phyloP scores from a whole-genome alignment of 2,797 vertebrate species.

The Danio jaintianensis region DNA sequence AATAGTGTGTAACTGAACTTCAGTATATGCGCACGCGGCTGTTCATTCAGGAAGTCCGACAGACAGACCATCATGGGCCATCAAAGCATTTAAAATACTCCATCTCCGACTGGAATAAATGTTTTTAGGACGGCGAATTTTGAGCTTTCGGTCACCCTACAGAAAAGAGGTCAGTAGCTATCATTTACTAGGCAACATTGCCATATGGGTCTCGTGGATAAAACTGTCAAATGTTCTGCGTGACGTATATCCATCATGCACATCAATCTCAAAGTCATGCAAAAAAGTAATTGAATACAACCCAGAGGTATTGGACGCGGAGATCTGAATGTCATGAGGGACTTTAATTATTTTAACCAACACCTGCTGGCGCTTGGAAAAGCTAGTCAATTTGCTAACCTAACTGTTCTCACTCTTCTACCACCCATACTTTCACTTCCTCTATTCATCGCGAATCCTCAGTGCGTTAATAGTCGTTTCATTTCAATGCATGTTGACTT shows the following conservation, averaged over 20 bases:
- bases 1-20: background rate
- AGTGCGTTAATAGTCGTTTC: background rate
- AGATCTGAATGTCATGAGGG: background rate
- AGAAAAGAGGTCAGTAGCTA: constrained; percentile 38
- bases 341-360: background rate
- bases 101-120: background rate
- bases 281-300: background rate
- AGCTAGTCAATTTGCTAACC: constrained; percentile 11
- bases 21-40: constrained; percentile 25
- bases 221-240: background rate
- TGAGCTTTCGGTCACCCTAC: constrained; percentile 13
- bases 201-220: background rate
- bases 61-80: constrained; percentile 35
- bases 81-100: background rate
- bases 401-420: constrained; percentile 5
- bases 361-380: constrained; percentile 21
- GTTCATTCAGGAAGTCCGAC: constrained; percentile 48
- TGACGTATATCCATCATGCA: background rate
- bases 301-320: background rate
- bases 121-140: background rate
- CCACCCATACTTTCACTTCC: constrained; percentile 46
- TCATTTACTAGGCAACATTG: constrained; percentile 1
- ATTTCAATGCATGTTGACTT: too few species aligned
- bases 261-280: constrained; percentile 5
- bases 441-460: background rate